Evolutionary conservation across 2,888 invertebrate species (phyloP), one percentile per base, ranked within the genome.

Genomic region (Sycophila texana): DNA sequence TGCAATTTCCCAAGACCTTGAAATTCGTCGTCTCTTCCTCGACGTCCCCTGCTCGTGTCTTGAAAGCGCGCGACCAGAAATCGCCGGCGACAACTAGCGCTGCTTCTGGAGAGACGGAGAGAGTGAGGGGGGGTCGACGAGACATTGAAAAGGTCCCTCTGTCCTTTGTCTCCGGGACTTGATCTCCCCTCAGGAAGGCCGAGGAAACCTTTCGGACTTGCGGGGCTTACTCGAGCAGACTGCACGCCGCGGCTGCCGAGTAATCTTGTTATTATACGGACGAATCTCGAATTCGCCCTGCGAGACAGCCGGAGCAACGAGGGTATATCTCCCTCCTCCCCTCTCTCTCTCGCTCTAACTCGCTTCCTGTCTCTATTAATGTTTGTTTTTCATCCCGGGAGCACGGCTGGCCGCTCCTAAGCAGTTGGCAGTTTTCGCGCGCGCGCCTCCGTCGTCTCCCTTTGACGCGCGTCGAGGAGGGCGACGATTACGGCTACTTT

Each of bases 241-340:
- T 22, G 22, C 30, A 49, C 71, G 30, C n/a, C 22, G 47, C 49
- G 47, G 47, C 49, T 51, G 49, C 71, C 74, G 74, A 71, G 67
- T 78, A 81, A 81, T 81, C 81, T 81, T 75, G 78, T 81, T 81
- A 81, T 78, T 81, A 81, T 78, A 75, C 78, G 53, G 72, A 66
- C 67, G 70, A 67, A 72, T 65, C 75, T 72, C 74, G 77, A 80
- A 77, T 80, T 75, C 72, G 57, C 72, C 39, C 39, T 65, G 70
- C 57, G 80, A 39, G 39, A 39, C 39, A 39, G 39, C 39, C 26
- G 58, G 49, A 5, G 39, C 39, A 7, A 39, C 39, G 39, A 63
- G 63, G 63, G 63, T 39, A 39, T 26, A 1, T 26, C n/a, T n/a
- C n/a, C n/a, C n/a, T n/a, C n/a, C n/a, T n/a, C n/a, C 7, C 39